Base-by-base conservation (phyloP, 2,113 vertebrate genomes). In the Hirundichthys speculiger region DNA sequence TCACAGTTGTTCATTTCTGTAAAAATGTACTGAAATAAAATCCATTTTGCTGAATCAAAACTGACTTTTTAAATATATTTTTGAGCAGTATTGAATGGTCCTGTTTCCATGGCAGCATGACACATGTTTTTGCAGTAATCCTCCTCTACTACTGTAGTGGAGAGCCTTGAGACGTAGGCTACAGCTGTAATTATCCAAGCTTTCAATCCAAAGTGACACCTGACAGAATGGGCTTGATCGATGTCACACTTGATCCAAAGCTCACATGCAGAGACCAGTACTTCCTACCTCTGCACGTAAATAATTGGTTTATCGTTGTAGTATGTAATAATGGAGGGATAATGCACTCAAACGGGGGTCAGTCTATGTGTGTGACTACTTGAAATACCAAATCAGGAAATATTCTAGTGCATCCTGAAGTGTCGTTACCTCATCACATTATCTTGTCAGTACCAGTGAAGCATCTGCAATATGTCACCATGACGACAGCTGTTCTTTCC, bases 51-150 rank as follows among this genome's bases (percentile, higher is more conserved):
- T 72, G 45, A 64, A 64, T 69, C 61, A 65, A 63, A 15, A 54
- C 59, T 59, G 49, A 55, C 78, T 80, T 84, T 75, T 66, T 21
- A 54, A 20, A 20, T 20, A 63, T 74, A 54, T 63, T 83, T 76
- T 70, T 71, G 42, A 87, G 74, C 48, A 54, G 39, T 54, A 58
- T 79, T 84, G 72, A 80, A 80, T 49, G 42, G 63, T 47, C 47
- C 59, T 83, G 88, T 91, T 89, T 81, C 89, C 83, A 86, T 89
- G 88, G 85, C 81, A 89, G 86, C 76, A 21, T 81, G 80, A 88
- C 83, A 87, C 88, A 88, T 86, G 82, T 80, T 86, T 88, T 79
- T 79, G 83, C 64, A 25, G 78, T 87, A 82, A 80, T 84, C 75
- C 67, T 77, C 34, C 69, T 80, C 65, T 85, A 65, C 79, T 82